Evolutionary conservation across 2,113 vertebrate genomes (phyloP), one percentile per base, ranked within the genome.

Genomic region (Poecilia latipinna): DNA sequence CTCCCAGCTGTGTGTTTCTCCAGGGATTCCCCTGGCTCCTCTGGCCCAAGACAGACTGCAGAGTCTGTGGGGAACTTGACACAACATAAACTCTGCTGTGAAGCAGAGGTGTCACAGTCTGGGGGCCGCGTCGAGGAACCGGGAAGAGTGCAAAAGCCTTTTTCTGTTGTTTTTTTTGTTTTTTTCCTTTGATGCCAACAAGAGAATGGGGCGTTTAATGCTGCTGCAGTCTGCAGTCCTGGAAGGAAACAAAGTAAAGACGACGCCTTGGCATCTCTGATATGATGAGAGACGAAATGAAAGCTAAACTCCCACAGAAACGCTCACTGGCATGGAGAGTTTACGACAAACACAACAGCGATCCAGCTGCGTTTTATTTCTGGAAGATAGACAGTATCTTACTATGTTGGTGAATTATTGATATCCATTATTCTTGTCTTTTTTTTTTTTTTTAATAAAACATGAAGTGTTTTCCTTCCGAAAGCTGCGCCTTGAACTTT

Each of bases 1-100:
- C 86, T 88, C 86, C 83, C 89, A 90, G 91, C 83, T 87, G 87
- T 78, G 80, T 78, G 77, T 82, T 91, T 85, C 92, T 92, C 92
- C 79, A 89, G 92, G 92, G 92, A 89, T 88, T 90, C 87, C 92
- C 84, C 74, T 48, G 54, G 77, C 80, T 82, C 77, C 86, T 84
- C 70, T 79, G 90, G 86, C 87, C 88, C 87, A 78, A 89, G 88
- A 92, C 89, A 91, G 89, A 86, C 90, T 89, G 87, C 84, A 29
- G 75, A 83, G 85, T 92, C 89, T 87, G 76, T 82, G 81, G 89
- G 89, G 87, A 91, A 82, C 85, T 84, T 86, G 89, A 91, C 90
- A 90, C 83, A 85, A 90, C 86, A 88, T 91, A 83, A 84, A 92
- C 88, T 91, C 80, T 65, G 66, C 80, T 66, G 83, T 78, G 89